A percentile compares a stretch with the other conserved stretches of the same genome.
These are phyloP conservation scores for Calvadosia cruxmelitensis DNA, from an alignment of 30 jellyfish, hydroid and myxozoan genomes.

Conservation along the genomic window DNA sequence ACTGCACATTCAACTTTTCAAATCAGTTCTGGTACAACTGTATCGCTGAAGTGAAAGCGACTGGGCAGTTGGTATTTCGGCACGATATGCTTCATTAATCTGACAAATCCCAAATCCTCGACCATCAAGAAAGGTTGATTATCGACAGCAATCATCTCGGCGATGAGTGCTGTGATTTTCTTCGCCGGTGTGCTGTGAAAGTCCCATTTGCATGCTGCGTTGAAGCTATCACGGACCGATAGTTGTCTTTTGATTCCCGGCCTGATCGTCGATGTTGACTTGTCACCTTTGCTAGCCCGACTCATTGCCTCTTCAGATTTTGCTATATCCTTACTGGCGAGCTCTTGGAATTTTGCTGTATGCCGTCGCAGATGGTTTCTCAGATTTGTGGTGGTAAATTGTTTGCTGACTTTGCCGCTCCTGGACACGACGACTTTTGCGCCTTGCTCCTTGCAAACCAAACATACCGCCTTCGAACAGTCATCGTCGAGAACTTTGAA, in stretches of 20 bases:
- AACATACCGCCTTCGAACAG: neutral
- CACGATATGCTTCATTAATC: conserved; percentile 26
- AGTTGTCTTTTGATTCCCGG: neutral
- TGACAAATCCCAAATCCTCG: conserved; percentile 40
- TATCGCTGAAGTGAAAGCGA: conserved; percentile 24
- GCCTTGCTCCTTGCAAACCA: neutral
- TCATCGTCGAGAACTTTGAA: neutral
- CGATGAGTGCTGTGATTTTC: conserved; percentile 11
- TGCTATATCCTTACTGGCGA: neutral
- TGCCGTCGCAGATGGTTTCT: neutral
- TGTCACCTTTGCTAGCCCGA: neutral
- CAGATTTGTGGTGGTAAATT: neutral
- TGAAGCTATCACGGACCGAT: conserved; percentile 9
- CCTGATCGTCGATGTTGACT: neutral
- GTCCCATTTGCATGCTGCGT: conserved; percentile 20
- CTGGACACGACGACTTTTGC: neutral
- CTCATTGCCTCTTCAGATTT: neutral
- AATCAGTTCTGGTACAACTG: conserved; percentile 26
- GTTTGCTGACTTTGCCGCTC: neutral
- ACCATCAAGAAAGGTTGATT: conserved; percentile 40
- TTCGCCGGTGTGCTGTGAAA: conserved; percentile 10
- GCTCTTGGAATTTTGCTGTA: neutral
- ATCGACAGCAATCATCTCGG: conserved; percentile 37
- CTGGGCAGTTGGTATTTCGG: conserved; percentile 42
- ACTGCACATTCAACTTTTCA: conserved; percentile 14